These are phyloP conservation scores for Pterostichus madidus DNA, from an alignment of 2,888 invertebrate species.

Conservation along the genomic window DNA sequence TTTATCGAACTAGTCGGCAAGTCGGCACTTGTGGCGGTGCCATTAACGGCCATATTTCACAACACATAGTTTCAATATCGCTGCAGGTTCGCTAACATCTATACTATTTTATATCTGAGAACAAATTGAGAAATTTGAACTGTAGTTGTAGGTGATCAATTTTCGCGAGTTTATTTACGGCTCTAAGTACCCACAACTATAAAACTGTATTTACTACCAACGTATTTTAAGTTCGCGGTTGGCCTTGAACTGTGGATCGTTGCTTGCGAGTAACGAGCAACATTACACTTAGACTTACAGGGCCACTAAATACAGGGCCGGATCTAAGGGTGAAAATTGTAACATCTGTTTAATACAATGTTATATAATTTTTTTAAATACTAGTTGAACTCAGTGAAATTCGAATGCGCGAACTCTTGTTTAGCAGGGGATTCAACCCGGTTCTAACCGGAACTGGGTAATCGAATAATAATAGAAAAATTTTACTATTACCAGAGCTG, in stretches of 20 bases:
- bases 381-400: no score
- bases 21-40: not conserved
- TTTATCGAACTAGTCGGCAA: no score
- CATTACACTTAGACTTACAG: not conserved
- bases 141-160: constrained; percentile 8
- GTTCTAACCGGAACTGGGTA: no score
- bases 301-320: not conserved
- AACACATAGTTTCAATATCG: constrained; percentile 21
- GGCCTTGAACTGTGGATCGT: not conserved
- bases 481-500: no score
- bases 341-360: no score
- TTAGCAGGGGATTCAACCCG: no score
- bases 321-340: no score
- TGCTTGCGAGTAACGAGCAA: not conserved
- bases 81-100: not conserved
- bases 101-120: not conserved
- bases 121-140: constrained; percentile 32
- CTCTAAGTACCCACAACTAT: constrained; percentile 4
- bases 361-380: no score
- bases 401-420: no score
- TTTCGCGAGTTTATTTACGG: constrained; percentile 4
- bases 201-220: constrained; percentile 19
- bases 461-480: no score
- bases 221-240: constrained; percentile 21
- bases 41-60: not conserved